Evolutionary conservation across 92 coral and sea anemone species (phyloP), one percentile per base, ranked within the genome.

Genomic region (Nematostella vectensis): DNA sequence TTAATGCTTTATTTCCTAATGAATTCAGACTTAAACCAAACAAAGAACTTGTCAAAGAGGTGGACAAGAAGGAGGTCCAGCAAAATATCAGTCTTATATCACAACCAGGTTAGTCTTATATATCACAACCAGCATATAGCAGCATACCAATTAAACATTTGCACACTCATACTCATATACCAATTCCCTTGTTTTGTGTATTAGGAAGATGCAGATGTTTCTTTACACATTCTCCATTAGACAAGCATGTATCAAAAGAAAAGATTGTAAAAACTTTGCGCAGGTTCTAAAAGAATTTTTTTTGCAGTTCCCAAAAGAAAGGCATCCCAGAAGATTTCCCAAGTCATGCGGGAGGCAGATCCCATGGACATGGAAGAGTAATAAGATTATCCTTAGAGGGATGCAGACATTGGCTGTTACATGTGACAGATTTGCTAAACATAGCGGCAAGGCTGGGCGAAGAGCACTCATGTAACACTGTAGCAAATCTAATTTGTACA

Each of bases 301-400:
- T 33, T 15, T 27, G 36, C 57, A 87, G 96, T 76, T 63, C 65
- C 79, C 47, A 86, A 71, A 65, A 91, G 70, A 69, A 78, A 65
- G 56, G 72, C 67, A 31, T 67, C 76, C 19, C 93, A 71, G 65
- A 86, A 91, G 85, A 91, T 91, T 58, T 82, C 93, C 17, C 98
- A 87, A 66, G 96, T 86, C 62, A 86, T 91, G 96, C 82, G 74
- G 48, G 97, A 91, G 42, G 55, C 80, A 27, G 98, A 91, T 38
- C 69, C 64, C 57, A 91, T 91, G 98, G 98, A 91, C 30, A 87
- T 75, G 42, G 96, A 87, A 44, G 87, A 87, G 28, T 91, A 45
- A 63, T 60, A 18, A 9, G 4, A 21, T 16, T 23, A 27, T 12
- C 56, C 55, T n/a, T n/a, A 0, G n/a, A n/a, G n/a, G n/a, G n/a